These are phyloP conservation scores for Thysanoteuthis rhombus DNA, from an alignment of 2,888 invertebrate species.

Conservation along the genomic window DNA sequence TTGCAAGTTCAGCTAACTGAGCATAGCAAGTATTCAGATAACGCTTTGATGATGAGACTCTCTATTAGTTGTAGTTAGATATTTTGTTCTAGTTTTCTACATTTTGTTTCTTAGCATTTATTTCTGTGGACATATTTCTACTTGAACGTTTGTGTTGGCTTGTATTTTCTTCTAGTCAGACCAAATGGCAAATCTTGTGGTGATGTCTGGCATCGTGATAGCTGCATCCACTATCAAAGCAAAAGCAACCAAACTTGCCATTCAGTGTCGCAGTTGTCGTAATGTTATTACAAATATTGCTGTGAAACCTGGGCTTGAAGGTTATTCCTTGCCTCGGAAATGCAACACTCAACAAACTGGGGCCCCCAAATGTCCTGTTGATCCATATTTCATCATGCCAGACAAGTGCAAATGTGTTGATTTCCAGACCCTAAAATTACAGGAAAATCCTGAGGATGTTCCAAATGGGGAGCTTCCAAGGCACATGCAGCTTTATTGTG, in stretches of 20 bases:
- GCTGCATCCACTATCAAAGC: conserved; percentile 93
- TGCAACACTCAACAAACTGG: conserved; percentile 95
- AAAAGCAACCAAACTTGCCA: conserved; percentile 93
- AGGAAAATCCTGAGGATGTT: conserved; percentile 92
- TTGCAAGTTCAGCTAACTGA: too few relatives aligned
- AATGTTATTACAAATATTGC: conserved; percentile 87
- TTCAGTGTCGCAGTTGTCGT: conserved; percentile 94
- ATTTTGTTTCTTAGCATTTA: too few relatives aligned
- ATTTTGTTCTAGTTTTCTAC: too few relatives aligned
- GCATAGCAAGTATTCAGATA: too few relatives aligned
- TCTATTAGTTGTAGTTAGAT: too few relatives aligned
- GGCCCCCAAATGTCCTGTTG: conserved; percentile 90
- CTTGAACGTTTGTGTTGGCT: not conserved
- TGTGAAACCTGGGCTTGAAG: conserved; percentile 94
- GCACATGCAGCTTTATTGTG: conserved; percentile 92
- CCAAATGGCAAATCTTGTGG: conserved; percentile 90
- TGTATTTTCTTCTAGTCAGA: conserved; percentile 77
- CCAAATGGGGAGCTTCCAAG: conserved; percentile 98
- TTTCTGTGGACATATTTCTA: too few relatives aligned
- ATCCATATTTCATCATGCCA: conserved; percentile 97
- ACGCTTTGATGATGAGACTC: too few relatives aligned
- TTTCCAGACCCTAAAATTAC: conserved; percentile 96
- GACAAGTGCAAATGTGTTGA: conserved; percentile 98
- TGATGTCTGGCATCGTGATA: conserved; percentile 94
- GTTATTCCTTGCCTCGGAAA: conserved; percentile 92